Percentiles rank a stretch among this genome's conserved stretches.
Evolutionary conservation across 2,888 invertebrate species (phyloP).

Genomic region (Chymomyza caudatula): DNA sequence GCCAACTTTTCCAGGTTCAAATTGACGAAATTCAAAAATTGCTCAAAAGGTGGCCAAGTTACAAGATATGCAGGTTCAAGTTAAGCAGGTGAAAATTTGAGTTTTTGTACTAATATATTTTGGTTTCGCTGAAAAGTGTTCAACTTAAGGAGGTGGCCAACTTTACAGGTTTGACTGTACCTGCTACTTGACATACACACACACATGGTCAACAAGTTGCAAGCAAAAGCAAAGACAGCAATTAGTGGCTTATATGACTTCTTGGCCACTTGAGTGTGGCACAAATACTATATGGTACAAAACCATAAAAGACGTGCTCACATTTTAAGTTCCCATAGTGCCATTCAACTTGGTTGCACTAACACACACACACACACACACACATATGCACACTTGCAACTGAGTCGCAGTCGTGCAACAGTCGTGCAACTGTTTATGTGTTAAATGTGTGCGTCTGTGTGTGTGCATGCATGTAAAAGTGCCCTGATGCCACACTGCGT

Average conservation of each 20-base stretch:
- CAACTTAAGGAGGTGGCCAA: too few species aligned
- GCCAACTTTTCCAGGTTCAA: too few species aligned
- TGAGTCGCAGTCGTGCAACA: slow-evolving; percentile 36
- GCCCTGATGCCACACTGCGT: slow-evolving; percentile 35
- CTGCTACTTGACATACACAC: not conserved
- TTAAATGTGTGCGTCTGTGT: not conserved
- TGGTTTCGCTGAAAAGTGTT: too few species aligned
- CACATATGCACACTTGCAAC: slow-evolving; percentile 26
- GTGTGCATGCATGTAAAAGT: not conserved
- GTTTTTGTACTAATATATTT: too few species aligned
- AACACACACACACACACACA: not conserved
- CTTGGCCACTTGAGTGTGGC: not conserved
- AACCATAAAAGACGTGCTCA: not conserved
- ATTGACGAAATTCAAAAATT: too few species aligned
- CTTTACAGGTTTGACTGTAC: too few species aligned
- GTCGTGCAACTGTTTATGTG: not conserved
- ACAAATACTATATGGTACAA: not conserved
- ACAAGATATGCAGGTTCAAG: too few species aligned
- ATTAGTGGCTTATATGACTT: slow-evolving; percentile 18
- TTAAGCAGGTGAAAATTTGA: too few species aligned
- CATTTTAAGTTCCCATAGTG: slow-evolving; percentile 36
- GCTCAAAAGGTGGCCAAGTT: too few species aligned
- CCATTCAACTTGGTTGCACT: not conserved
- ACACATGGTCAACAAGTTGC: not conserved
- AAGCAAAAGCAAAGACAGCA: not conserved